These are phyloP conservation scores for Zoanthus sociatus DNA, from an alignment of 92 coral and sea anemone genomes.

Conservation along the genomic window DNA sequence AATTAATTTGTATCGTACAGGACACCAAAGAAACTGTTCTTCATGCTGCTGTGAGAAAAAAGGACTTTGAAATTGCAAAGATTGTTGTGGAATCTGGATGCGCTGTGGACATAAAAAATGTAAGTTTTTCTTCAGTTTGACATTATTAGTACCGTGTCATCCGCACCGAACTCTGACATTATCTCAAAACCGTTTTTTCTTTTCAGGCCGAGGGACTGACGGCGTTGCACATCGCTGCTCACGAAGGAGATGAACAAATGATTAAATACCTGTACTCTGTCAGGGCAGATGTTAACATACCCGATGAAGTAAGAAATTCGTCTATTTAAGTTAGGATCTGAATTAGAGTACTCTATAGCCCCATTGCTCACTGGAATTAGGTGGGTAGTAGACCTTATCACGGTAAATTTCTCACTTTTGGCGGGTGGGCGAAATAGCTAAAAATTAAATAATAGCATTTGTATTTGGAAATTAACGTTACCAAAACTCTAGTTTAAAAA, in stretches of 20 bases:
- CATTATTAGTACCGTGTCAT: neutral
- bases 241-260: conserved; percentile 92
- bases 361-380: neutral
- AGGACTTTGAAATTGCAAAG: conserved; percentile 89
- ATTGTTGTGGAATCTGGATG: conserved; percentile 88
- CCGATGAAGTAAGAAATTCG: conserved; percentile 67
- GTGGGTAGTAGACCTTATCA: neutral
- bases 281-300: conserved; percentile 81
- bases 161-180: neutral
- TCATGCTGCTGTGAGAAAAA: conserved; percentile 84
- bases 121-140: conserved; percentile 47
- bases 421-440: too few species aligned
- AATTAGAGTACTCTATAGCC: neutral
- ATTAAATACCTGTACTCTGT: conserved; percentile 82
- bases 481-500: too few species aligned
- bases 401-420: too few species aligned
- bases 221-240: conserved; percentile 94
- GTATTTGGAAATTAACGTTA: too few species aligned
- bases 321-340: neutral
- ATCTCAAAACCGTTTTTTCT: neutral
- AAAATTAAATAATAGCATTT: too few species aligned
- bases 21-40: conserved; percentile 88
- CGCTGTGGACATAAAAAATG: conserved; percentile 86
- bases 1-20: conserved; percentile 38
- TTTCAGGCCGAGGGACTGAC: conserved; percentile 93